Evolutionary conservation across 2,113 vertebrate species (phyloP).

Genomic region (Podiceps cristatus): DNA sequence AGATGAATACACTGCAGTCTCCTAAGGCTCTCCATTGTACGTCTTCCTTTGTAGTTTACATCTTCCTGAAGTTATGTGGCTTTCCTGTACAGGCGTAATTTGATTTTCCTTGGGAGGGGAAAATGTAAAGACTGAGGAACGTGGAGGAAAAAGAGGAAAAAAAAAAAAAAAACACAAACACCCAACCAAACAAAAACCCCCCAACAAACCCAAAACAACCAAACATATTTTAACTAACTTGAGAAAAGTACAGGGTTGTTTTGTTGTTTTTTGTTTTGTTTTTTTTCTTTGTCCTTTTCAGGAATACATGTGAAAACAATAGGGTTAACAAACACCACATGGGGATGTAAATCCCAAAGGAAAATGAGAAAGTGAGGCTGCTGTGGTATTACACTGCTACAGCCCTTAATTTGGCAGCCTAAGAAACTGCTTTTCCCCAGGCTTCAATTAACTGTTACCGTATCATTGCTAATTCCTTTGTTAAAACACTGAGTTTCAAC

Average conservation of each 20-base stretch:
- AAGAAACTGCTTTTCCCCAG: slow-evolving; percentile 59
- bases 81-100: slow-evolving; percentile 33
- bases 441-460: slow-evolving; percentile 61
- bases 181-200: too few relatives aligned
- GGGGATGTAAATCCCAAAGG: slow-evolving; percentile 72
- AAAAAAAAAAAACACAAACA: too few relatives aligned
- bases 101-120: slow-evolving; percentile 55
- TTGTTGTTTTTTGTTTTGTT: background rate
- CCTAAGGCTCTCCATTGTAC: slow-evolving; percentile 63
- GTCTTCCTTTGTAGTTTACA: slow-evolving; percentile 73
- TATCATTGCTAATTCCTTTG: slow-evolving; percentile 64
- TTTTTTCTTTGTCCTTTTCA: background rate
- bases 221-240: background rate
- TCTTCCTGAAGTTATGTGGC: slow-evolving; percentile 46
- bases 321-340: background rate
- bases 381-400: slow-evolving; percentile 53
- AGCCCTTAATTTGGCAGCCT: slow-evolving; percentile 59
- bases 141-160: background rate
- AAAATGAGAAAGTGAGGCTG: slow-evolving; percentile 70
- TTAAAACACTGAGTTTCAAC: slow-evolving; percentile 73
- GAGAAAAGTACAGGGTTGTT: background rate
- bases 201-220: too few relatives aligned
- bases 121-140: slow-evolving; percentile 26
- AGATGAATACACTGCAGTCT: slow-evolving; percentile 56
- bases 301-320: background rate